Base-by-base conservation (phyloP, 2,888 invertebrate genomes). In the Nephrocerus scutellatus region DNA sequence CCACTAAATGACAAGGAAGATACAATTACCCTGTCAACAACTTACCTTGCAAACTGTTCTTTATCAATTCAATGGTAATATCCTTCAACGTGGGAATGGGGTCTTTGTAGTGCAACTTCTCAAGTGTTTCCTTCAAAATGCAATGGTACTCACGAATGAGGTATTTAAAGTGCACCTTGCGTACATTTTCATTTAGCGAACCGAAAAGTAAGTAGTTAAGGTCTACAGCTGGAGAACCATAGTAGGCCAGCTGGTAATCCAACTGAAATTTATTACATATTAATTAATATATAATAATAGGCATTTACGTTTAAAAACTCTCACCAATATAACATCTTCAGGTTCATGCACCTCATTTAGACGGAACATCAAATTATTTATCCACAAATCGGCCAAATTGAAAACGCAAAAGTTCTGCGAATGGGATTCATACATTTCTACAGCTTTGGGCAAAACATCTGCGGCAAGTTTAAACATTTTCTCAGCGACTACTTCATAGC, bases 171-270 rank as follows among this genome's bases (percentile, higher is more conserved):
- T 63, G 62, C 3, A 62, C 55, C 35, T 62, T 62, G 5, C 66
- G 60, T 0, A 66, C 58, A 43, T 64, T 63, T 39, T 67, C 67
- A 42, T 63, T 63, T 5, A 68, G 22, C 0, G 66, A 66, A 8
- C 66, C 66, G 40, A 53, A 67, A 0, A 68, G 31, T 14, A 67
- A 59, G 31, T 66, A 67, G 46, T 61, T 63, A 0, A 68, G 48
- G 43, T 68, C 68, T n/a, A 64, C 57, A 3, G 64, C 62, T 4
- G 65, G 65, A 3, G 65, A 66, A 2, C 66, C 66, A 42, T 58
- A 64, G 43, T 63, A 66, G 2, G 64, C 55, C 41, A 68, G 42
- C 41, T 67, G 68, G 40, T 58, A 68, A 47, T 68, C 68, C 24
- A 68, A 33, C 66, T 67, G 21, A 6, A 46, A 2, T 4, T 36